These are phyloP conservation scores for Caenorhabditis sp. DNA, from an alignment of 2,888 invertebrate species.

Conservation along the genomic window DNA sequence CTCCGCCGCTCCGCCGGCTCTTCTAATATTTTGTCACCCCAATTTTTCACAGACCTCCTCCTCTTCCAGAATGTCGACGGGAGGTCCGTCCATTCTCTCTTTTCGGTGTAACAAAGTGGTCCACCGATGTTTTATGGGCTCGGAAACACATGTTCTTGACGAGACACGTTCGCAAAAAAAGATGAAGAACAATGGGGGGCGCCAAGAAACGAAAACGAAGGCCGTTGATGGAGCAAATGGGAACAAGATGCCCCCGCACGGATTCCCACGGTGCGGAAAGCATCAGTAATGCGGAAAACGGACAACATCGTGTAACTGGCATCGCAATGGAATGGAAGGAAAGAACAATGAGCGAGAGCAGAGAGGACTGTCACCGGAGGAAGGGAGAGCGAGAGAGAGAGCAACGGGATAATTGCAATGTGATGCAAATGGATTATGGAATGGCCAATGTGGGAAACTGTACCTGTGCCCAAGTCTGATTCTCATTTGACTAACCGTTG, in stretches of 20 bases:
- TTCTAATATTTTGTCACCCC: constrained; percentile 48
- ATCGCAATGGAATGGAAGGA: not conserved
- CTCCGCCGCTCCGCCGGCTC: constrained; percentile 8
- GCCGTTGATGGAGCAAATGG: constrained; percentile 35
- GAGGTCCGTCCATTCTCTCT: constrained; percentile 25
- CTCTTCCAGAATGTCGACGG: constrained; percentile 27
- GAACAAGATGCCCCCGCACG: constrained; percentile 31
- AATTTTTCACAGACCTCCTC: constrained; percentile 3
- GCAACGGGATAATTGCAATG: constrained; percentile 39
- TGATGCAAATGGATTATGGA: constrained; percentile 35
- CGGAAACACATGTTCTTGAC: constrained; percentile 56
- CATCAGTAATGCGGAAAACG: not conserved
- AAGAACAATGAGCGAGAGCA: constrained; percentile 17
- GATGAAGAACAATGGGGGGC: constrained; percentile 4
- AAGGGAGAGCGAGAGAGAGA: constrained; percentile 11
- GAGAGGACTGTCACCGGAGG: no score
- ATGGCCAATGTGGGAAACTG: constrained; percentile 30
- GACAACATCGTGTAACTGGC: not conserved
- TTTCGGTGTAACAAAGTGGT: constrained; percentile 47
- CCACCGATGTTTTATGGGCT: constrained; percentile 44
- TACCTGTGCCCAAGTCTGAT: no score
- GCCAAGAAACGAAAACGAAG: constrained; percentile 13
- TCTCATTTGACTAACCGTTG: no score
- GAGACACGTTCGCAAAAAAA: constrained; percentile 50
- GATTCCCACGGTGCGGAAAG: not conserved